Percentiles rank a stretch among this genome's conserved stretches.
Conservation (phyloP, 2,888 invertebrate genomes). For the Volucella bombylans region DNA sequence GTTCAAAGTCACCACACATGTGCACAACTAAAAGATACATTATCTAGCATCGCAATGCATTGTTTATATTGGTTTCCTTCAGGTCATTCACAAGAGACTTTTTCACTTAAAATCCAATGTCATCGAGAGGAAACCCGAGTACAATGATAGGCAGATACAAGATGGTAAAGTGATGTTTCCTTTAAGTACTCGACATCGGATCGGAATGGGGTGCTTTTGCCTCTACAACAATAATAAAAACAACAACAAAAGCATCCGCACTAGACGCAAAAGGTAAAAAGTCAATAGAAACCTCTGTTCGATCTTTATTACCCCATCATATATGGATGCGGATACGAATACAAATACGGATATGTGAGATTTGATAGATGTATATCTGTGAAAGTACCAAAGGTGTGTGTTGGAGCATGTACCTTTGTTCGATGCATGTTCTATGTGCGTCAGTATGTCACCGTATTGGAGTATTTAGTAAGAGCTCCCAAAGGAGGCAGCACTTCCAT, state of each 20-base stretch:
- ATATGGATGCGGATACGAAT: neutral
- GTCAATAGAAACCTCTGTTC: constrained; percentile 50
- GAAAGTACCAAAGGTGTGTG: constrained; percentile 21
- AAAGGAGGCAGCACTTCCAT: constrained; percentile 3
- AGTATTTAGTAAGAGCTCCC: constrained; percentile 11
- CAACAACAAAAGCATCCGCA: too few relatives aligned
- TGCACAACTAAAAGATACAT: constrained; percentile 10
- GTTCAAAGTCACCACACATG: constrained; percentile 1
- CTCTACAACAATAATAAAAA: neutral
- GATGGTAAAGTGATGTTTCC: constrained; percentile 3
- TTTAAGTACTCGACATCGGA: constrained; percentile 4
- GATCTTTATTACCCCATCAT: constrained; percentile 54
- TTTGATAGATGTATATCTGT: constrained; percentile 14
- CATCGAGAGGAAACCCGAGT: neutral
- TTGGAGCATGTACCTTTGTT: neutral
- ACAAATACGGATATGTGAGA: neutral
- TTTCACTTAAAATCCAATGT: neutral
- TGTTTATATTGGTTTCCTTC: constrained; percentile 1
- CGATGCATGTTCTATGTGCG: neutral
- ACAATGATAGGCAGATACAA: constrained; percentile 7
- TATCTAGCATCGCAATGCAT: constrained; percentile 24
- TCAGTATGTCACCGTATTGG: constrained; percentile 27
- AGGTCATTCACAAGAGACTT: constrained; percentile 1
- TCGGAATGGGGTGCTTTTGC: constrained; percentile 11
- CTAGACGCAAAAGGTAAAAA: constrained; percentile 8